phyloP scores from a whole-genome alignment of 64 coral and sea anemone species.

The Astreopora myriophthalma region DNA sequence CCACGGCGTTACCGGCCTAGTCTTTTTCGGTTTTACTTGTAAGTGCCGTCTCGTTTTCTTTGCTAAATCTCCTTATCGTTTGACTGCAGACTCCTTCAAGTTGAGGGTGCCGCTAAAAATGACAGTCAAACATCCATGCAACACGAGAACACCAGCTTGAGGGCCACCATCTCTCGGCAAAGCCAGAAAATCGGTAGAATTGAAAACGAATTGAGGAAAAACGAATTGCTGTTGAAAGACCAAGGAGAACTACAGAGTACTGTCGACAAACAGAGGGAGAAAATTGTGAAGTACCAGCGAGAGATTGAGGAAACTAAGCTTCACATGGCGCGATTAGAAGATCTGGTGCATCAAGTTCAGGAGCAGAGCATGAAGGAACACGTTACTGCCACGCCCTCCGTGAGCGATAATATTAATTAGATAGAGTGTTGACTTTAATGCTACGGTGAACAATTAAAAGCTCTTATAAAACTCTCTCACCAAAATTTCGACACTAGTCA shows the following conservation, averaged over 20 bases:
- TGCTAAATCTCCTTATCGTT: not conserved
- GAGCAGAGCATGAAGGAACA: constrained; percentile 94
- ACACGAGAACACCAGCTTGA: constrained; percentile 85
- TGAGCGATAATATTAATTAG: not conserved
- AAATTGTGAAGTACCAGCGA: constrained; percentile 87
- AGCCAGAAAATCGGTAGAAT: constrained; percentile 97
- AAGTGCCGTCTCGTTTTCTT: no score
- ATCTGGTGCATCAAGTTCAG: constrained; percentile 93
- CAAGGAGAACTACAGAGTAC: constrained; percentile 72
- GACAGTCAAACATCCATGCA: constrained; percentile 84
- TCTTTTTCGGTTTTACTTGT: no score
- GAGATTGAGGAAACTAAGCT: constrained; percentile 93
- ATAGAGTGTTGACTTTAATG: no score
- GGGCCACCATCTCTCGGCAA: constrained; percentile 93
- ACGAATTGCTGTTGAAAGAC: constrained; percentile 73
- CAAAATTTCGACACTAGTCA: no score
- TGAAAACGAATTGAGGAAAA: constrained; percentile 87
- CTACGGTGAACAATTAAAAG: no score
- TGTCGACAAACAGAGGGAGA: constrained; percentile 85
- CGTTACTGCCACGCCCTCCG: constrained; percentile 87
- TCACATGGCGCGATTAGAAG: constrained; percentile 93
- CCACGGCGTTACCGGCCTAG: no score
- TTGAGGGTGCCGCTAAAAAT: constrained; percentile 75
- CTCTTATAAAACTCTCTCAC: no score
- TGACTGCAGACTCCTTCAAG: constrained; percentile 80